Conservation (phyloP, 1,140 invertebrate genomes). For the Drosophila busckii region DNA sequence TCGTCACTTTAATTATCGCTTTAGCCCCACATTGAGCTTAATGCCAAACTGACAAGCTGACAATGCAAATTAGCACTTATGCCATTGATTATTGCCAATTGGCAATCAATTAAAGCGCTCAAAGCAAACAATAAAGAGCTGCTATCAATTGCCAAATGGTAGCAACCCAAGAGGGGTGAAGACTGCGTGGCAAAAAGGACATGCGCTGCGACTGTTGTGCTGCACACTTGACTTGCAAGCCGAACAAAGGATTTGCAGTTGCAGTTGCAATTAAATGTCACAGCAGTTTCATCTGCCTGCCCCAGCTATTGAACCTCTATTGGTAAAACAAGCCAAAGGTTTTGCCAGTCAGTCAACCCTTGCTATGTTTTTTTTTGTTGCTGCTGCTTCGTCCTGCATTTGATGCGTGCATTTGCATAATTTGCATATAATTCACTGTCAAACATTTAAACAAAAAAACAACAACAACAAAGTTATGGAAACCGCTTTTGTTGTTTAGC, state of each 20-base stretch:
- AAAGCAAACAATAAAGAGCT: conserved; percentile 13
- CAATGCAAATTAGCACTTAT: conserved; percentile 69
- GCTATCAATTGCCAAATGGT: conserved; percentile 34
- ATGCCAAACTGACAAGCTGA: conserved; percentile 40
- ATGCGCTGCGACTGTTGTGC: too few relatives aligned
- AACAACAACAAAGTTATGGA: conserved; percentile 11
- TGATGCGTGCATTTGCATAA: conserved; percentile 57
- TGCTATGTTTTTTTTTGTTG: background rate
- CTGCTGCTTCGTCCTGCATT: background rate
- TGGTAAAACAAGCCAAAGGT: conserved; percentile 12
- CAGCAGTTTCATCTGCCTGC: conserved; percentile 2
- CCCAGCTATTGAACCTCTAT: conserved; percentile 24
- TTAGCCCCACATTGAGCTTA: conserved; percentile 16
- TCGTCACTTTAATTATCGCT: too few relatives aligned
- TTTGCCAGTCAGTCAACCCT: background rate
- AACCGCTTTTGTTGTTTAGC: conserved; percentile 21
- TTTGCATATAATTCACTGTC: conserved; percentile 69
- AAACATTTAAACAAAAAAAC: conserved; percentile 38
- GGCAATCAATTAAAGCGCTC: conserved; percentile 52
- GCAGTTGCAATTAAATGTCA: conserved; percentile 53
- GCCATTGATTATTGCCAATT: conserved; percentile 68
- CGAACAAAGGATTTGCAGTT: conserved; percentile 15
- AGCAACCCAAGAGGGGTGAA: too few relatives aligned
- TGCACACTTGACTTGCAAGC: conserved; percentile 34
- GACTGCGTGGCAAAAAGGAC: too few relatives aligned